Evolutionary conservation across 2,888 invertebrate species (phyloP), one percentile per base, ranked within the genome.

Genomic region (Teinopalpus imperialis): DNA sequence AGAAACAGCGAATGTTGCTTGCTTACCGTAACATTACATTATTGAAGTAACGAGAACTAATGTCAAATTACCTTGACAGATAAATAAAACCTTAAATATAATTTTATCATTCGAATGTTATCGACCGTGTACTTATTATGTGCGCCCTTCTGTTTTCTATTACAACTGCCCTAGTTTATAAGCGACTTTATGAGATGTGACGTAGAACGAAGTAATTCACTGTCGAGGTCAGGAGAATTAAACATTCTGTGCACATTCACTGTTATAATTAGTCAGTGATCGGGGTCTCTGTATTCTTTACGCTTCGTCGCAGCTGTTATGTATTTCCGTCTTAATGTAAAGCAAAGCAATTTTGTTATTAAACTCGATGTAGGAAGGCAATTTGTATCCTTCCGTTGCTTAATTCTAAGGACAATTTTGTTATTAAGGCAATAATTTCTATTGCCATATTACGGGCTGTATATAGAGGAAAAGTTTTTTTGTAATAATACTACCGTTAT

Each of bases 311-410:
- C 10, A 30, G 16, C 35, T 20, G 18, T 35, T 43, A 36, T 43
- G 48, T 45, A 4, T 37, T 32, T 42, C 7, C 5, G 51, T 43
- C 37, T 57, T 43, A 42, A 47, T 43, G 48, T 48, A 47, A 62
- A 61, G 52, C 45, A 57, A 48, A 42, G 37, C 63, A 66, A 71
- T 72, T 71, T 61, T 58, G 60, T 63, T 43, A 68, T 74, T 71
- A 73, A 49, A 52, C 52, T 42, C 39, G 37, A 44, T 39, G 50
- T 63, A 53, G 59, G 61, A 58, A 57, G 54, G 54, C 60, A 61
- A 66, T 67, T 68, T 57, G 51, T 52, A 53, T 52, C 53, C 51
- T 57, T 63, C 61, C 58, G 50, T 31, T 45, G 39, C 36, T 32
- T 56, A 48, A 51, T 50, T 49, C 56, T 56, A 54, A 50, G 21